phyloP scores from a whole-genome alignment of 2,888 invertebrate genomes.

The Argyresthia albistria region DNA sequence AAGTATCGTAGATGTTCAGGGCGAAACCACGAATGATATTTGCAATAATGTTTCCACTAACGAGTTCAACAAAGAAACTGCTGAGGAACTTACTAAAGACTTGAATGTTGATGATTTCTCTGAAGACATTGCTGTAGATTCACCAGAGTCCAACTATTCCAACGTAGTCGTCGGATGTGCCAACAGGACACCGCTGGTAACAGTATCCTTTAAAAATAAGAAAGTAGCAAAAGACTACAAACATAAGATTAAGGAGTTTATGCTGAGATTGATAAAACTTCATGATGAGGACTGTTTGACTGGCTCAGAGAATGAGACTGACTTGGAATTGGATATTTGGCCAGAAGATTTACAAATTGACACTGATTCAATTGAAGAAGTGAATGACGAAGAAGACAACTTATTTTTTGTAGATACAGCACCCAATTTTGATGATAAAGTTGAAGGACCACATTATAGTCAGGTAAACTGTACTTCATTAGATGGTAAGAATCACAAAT shows the following conservation, averaged over 20 bases:
- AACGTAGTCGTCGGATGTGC: slow-evolving; percentile 45
- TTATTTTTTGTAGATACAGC: slow-evolving; percentile 59
- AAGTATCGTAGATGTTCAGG: slow-evolving; percentile 1
- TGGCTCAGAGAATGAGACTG: slow-evolving; percentile 39
- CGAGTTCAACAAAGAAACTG: neutral
- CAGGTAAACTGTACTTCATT: slow-evolving; percentile 25
- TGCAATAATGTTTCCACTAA: neutral
- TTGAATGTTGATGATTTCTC: slow-evolving; percentile 8
- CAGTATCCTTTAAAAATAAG: slow-evolving; percentile 56
- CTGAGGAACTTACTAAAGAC: neutral
- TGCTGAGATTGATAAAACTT: slow-evolving; percentile 50
- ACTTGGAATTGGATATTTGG: slow-evolving; percentile 52
- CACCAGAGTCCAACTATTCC: slow-evolving; percentile 40
- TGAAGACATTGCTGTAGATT: slow-evolving; percentile 48
- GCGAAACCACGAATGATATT: slow-evolving; percentile 13
- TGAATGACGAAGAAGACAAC: slow-evolving; percentile 25
- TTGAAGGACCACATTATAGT: slow-evolving; percentile 43
- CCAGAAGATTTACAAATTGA: slow-evolving; percentile 39
- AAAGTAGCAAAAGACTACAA: slow-evolving; percentile 54
- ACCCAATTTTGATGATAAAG: slow-evolving; percentile 26
- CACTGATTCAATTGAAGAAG: slow-evolving; percentile 12
- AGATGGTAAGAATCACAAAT: neutral
- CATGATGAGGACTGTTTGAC: slow-evolving; percentile 25
- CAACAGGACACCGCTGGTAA: slow-evolving; percentile 50
- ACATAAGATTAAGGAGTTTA: slow-evolving; percentile 53